phyloP scores from a whole-genome alignment of 1,140 invertebrate species.

The Bursaphelenchus mucronatus region DNA sequence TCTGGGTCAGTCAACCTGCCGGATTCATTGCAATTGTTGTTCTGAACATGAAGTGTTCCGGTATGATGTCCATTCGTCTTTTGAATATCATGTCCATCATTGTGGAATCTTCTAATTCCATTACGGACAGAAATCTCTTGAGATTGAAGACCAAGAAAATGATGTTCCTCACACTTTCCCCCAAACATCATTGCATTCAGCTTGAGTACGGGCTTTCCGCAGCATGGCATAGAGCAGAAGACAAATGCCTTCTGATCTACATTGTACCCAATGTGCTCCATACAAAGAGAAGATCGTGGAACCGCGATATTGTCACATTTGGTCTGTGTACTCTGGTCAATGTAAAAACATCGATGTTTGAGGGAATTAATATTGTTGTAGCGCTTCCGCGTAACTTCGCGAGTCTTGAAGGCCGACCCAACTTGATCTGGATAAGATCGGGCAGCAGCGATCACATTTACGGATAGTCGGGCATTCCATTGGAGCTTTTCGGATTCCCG shows the following conservation, averaged over 20 bases:
- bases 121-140: background rate
- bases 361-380: conserved; percentile 1
- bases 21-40: background rate
- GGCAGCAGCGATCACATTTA: conserved; percentile 40
- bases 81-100: conserved; percentile 9
- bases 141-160: conserved; percentile 5
- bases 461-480: conserved; percentile 32
- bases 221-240: conserved; percentile 27
- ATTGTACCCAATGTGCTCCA: conserved; percentile 38
- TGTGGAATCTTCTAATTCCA: background rate
- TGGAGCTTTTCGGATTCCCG: conserved; percentile 34
- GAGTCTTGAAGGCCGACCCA: conserved; percentile 35
- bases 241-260: conserved; percentile 38
- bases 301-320: conserved; percentile 35
- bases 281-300: conserved; percentile 30
- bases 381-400: conserved; percentile 16
- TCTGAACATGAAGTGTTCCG: background rate
- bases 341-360: conserved; percentile 20
- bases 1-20: background rate
- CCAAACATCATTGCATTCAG: conserved; percentile 31
- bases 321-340: background rate
- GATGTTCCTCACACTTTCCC: conserved; percentile 36
- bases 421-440: conserved; percentile 35
- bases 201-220: conserved; percentile 23
- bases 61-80: background rate